These are phyloP conservation scores for Callospermophilus lateralis DNA, from an alignment of 2,113 vertebrate species.

Conservation along the genomic window DNA sequence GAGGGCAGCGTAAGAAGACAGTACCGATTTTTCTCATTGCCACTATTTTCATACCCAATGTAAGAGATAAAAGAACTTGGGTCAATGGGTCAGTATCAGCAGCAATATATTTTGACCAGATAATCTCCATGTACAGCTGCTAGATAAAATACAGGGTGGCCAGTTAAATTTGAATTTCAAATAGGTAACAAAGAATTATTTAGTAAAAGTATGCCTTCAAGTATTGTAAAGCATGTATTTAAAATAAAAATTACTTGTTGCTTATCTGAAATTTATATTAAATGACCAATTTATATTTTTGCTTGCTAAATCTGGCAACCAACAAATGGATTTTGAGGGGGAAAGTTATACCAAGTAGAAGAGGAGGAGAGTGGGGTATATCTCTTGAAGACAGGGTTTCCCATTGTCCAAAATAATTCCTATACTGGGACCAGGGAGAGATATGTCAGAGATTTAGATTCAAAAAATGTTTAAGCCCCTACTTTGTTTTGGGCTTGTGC, in stretches of 20 bases:
- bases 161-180: background rate
- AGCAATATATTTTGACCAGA: background rate
- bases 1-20: background rate
- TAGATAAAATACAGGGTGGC: background rate
- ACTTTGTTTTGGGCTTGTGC: background rate
- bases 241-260: background rate
- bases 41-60: background rate
- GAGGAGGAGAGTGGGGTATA: background rate
- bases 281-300: background rate
- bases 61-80: background rate
- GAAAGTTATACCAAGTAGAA: background rate
- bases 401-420: background rate
- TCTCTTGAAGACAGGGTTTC: background rate
- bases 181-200: slow-evolving; percentile 22
- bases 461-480: background rate
- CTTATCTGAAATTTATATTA: background rate
- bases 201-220: background rate
- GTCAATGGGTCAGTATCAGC: background rate
- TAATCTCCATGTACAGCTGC: background rate
- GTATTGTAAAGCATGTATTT: background rate
- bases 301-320: background rate
- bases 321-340: background rate
- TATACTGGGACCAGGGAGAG: background rate
- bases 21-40: background rate
- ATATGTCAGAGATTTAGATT: background rate